Conservation (phyloP, 2,113 vertebrate genomes). For the Delphinapterus leucas region DNA sequence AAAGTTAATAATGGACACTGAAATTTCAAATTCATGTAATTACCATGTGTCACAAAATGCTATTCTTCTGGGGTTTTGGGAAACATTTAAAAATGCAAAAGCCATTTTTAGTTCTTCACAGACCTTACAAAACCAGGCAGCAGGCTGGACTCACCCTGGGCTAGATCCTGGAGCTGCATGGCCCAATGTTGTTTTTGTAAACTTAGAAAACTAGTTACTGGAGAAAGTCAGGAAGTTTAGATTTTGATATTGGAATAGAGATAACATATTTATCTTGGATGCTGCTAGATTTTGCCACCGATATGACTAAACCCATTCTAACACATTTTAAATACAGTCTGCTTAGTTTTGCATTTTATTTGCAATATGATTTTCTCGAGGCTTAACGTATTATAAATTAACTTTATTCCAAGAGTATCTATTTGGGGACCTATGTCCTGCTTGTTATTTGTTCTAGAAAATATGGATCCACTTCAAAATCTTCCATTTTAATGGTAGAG, state of each 20-base stretch:
- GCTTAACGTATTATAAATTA: not conserved
- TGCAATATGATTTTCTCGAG: not conserved
- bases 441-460: conserved; percentile 19
- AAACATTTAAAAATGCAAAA: not conserved
- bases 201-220: not conserved
- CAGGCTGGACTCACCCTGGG: not conserved
- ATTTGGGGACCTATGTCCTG: not conserved
- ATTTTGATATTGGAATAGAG: not conserved
- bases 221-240: not conserved
- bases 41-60: not conserved
- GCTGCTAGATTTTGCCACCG: not conserved
- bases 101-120: not conserved
- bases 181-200: not conserved
- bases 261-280: not conserved
- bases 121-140: not conserved
- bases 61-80: not conserved
- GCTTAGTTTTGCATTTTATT: not conserved
- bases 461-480: not conserved
- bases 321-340: not conserved
- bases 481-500: not conserved
- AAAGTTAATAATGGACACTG: not conserved
- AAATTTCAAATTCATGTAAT: not conserved
- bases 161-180: not conserved
- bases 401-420: not conserved
- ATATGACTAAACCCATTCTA: not conserved